Base-by-base conservation (phyloP, 2,797 vertebrate genomes). In the Lacerta viridis region DNA sequence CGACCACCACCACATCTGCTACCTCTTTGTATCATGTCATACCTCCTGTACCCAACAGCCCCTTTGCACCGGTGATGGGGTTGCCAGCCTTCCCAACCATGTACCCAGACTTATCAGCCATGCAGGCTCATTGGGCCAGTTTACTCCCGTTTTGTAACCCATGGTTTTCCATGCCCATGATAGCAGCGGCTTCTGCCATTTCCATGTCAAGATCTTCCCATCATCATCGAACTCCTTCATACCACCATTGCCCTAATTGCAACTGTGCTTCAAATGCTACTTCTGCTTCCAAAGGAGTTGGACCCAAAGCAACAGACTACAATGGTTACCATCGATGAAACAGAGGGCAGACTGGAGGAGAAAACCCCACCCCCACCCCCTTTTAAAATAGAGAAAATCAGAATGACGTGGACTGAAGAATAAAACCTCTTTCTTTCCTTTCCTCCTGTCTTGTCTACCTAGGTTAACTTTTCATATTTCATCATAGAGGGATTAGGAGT, bases 121-220 rank as follows among this genome's bases (percentile, higher is more conserved):
- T 55, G 25, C 83, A 91, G 78, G 61, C 43, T 88, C 27, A 83
- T 59, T 83, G 88, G 83, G 66, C 88, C 61, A 85, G 84, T n/a
- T 20, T 90, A 55, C 61, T 95, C 84, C 87, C 83, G 23, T 89
- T 87, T 88, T 81, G 78, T 15, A 92, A 90, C 8, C 85, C 71
- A 0, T 41, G 76, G 80, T 74, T 95, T 83, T 90, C 93, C 33
- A 75, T 7, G 43, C 88, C 90, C n/a, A 69, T 8, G 39, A 89
- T 87, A 8, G 80, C 90, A 41, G 83, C 90, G 55, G 74, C 87
- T 9, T 59, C 92, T 84, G 84, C 91, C 15, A 85, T 61, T 85
- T 91, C 88, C 76, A 85, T 69, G 91, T 90, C 90, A 66, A 88
- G 64, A 59, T 83, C 90, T 55, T 84, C 9, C 0, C 80, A 89